These are phyloP conservation scores for Parus major DNA, from an alignment of 2,113 vertebrate genomes.

Conservation along the genomic window DNA sequence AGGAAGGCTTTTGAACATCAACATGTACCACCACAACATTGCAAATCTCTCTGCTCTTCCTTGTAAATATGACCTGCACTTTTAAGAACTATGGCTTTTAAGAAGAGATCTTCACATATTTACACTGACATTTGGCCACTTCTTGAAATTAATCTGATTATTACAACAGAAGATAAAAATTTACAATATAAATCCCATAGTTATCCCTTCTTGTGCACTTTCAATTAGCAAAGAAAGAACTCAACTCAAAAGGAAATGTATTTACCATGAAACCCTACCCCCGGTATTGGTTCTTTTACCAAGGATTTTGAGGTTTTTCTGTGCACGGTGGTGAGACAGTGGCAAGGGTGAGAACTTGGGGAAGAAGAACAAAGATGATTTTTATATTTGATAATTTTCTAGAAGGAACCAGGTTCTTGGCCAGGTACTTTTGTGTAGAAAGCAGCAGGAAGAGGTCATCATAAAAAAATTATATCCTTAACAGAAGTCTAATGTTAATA, in stretches of 20 bases:
- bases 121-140: background rate
- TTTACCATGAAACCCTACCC: background rate
- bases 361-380: background rate
- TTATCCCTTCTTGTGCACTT: background rate
- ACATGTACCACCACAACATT: accelerated
- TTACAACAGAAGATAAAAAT: background rate
- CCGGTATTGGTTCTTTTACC: background rate
- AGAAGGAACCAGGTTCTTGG: background rate
- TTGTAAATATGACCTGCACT: background rate
- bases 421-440: background rate
- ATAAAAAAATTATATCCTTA: background rate
- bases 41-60: background rate
- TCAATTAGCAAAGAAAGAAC: background rate
- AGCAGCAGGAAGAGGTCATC: background rate
- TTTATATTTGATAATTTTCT: background rate
- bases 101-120: background rate
- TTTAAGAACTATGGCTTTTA: background rate
- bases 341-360: background rate
- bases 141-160: background rate
- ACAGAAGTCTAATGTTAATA: background rate
- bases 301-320: background rate
- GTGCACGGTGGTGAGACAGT: background rate
- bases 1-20: background rate
- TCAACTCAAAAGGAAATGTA: background rate
- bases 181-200: background rate